These are phyloP conservation scores for Furcifer pardalis DNA, from an alignment of 2,797 vertebrate genomes.

Conservation along the genomic window DNA sequence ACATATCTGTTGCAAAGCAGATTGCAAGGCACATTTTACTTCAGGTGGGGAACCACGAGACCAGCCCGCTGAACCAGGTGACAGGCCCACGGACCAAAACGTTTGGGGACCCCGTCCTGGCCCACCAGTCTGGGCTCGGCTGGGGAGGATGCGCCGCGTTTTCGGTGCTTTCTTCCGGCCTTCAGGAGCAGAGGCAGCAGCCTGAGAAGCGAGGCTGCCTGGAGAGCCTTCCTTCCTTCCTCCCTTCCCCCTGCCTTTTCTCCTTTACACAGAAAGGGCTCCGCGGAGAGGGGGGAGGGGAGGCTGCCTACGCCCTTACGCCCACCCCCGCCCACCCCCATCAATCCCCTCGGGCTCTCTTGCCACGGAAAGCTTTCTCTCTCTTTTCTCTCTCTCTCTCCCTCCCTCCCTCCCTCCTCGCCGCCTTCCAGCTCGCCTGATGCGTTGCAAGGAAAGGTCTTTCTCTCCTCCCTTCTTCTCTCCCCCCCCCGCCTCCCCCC, in stretches of 20 bases:
- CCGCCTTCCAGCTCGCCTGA: slow-evolving; percentile 5
- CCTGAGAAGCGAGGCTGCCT: slow-evolving; percentile 14
- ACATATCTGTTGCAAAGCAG: too few species aligned
- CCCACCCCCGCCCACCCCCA: background rate
- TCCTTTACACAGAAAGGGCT: slow-evolving; percentile 12
- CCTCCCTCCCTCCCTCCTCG: background rate
- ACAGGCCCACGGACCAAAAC: too few species aligned
- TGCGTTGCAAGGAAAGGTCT: slow-evolving; percentile 44
- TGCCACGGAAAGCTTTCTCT: background rate
- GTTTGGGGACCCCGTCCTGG: too few species aligned
- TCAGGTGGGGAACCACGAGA: too few species aligned
- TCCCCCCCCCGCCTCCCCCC: slow-evolving; percentile 37
- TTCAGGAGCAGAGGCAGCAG: background rate
- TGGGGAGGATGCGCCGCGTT: background rate
- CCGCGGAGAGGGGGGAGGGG: background rate
- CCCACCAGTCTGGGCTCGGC: slow-evolving; percentile 40
- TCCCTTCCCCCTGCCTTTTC: background rate
- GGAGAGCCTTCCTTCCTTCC: slow-evolving; percentile 7
- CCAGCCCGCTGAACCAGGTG: too few species aligned
- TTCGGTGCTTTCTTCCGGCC: background rate
- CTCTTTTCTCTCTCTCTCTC: background rate
- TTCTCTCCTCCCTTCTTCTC: background rate
- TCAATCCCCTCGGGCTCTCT: slow-evolving; percentile 12
- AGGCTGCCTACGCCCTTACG: background rate
- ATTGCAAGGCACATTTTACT: too few species aligned